A percentile compares a stretch with the other conserved stretches of the same genome.
phyloP scores from a whole-genome alignment of 2,797 vertebrate genomes.

The Ceryle rudis region DNA sequence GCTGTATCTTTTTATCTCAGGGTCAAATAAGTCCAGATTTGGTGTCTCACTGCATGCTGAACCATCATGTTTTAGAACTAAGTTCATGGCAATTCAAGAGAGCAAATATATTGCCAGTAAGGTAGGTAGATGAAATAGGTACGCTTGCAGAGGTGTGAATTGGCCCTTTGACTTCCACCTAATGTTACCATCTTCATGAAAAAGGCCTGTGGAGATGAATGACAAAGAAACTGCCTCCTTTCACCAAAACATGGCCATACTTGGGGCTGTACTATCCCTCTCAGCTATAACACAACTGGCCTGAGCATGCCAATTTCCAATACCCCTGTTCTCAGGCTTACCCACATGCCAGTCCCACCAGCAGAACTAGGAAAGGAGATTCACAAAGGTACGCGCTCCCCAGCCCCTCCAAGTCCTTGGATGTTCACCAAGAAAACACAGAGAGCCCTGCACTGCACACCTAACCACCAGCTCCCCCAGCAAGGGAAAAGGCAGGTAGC shows the following conservation, averaged over 20 bases:
- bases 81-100: background rate
- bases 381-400: background rate
- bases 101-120: background rate
- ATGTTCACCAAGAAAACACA: background rate
- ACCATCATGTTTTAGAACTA: background rate
- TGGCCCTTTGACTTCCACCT: background rate
- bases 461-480: background rate
- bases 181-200: background rate
- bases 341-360: background rate
- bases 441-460: too few species aligned
- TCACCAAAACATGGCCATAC: background rate
- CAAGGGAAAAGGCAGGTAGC: background rate
- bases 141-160: background rate
- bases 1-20: background rate
- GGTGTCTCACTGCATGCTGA: background rate
- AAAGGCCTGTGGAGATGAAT: background rate
- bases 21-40: background rate
- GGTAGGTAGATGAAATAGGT: background rate
- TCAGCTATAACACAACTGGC: accelerated
- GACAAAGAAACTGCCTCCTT: background rate
- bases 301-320: background rate
- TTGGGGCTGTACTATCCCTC: background rate
- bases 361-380: background rate
- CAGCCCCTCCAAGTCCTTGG: background rate
- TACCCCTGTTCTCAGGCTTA: background rate